phyloP scores from a whole-genome alignment of 23 tunicate species.

The Phallusia fumigata region DNA sequence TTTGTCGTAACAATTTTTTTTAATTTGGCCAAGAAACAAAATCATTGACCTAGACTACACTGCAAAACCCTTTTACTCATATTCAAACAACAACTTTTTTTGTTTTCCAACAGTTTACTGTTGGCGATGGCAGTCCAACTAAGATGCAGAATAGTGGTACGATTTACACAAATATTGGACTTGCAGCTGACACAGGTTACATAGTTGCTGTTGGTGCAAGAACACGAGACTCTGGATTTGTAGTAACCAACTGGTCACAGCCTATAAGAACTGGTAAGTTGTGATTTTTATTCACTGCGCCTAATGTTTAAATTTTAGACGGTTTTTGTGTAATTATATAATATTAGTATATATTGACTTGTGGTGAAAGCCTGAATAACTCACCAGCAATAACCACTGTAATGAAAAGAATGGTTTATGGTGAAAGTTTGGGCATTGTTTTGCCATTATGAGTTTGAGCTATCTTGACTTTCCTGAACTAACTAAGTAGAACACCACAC shows the following conservation, averaged over 20 bases:
- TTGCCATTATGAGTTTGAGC: too few species aligned
- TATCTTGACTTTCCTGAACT: too few species aligned
- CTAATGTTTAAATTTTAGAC: too few species aligned
- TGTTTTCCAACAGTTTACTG: slow-evolving; percentile 26
- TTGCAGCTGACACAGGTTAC: slow-evolving; percentile 47
- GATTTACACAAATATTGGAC: slow-evolving; percentile 27
- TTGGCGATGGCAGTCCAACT: slow-evolving; percentile 31
- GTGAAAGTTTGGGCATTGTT: not conserved
- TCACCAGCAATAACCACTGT: not conserved
- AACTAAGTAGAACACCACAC: too few species aligned
- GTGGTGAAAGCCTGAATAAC: too few species aligned
- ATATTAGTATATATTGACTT: too few species aligned
- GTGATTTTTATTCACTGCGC: not conserved
- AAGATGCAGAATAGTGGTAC: slow-evolving; percentile 4
- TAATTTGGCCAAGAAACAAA: too few species aligned
- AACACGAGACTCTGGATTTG: slow-evolving; percentile 13
- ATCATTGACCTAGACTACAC: too few species aligned
- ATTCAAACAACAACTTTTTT: not conserved
- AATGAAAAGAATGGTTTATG: not conserved
- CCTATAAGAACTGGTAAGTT: slow-evolving; percentile 56
- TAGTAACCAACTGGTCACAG: slow-evolving; percentile 46
- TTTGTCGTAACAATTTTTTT: not conserved
- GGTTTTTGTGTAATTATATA: too few species aligned
- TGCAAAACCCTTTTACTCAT: not conserved
- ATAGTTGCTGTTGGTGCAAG: slow-evolving; percentile 69